Conservation (phyloP, 2,888 invertebrate species). For the Rotaria socialis region DNA sequence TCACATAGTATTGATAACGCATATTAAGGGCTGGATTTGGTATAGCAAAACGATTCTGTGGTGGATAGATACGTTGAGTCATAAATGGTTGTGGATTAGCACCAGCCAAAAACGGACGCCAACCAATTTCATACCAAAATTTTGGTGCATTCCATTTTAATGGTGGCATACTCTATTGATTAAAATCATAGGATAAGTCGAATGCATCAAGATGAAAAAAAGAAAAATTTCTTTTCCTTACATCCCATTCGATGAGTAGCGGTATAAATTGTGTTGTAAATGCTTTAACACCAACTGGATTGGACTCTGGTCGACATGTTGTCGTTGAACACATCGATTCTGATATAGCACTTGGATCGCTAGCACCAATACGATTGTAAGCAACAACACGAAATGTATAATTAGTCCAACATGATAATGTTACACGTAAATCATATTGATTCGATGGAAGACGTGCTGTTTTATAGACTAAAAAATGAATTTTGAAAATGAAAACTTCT, state of each 20-base stretch:
- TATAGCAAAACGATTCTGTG: constrained; percentile 39
- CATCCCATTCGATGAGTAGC: constrained; percentile 46
- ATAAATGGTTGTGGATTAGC: constrained; percentile 41
- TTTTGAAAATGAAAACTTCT: no score
- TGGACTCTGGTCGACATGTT: constrained; percentile 43
- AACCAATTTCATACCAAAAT: constrained; percentile 46
- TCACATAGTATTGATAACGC: constrained; percentile 45
- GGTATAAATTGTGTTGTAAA: constrained; percentile 38
- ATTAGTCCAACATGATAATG: constrained; percentile 54
- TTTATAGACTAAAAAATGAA: background rate
- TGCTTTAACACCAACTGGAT: constrained; percentile 41
- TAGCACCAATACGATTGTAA: constrained; percentile 57
- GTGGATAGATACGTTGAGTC: constrained; percentile 38
- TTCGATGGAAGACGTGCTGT: constrained; percentile 40
- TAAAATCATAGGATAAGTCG: background rate
- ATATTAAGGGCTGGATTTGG: constrained; percentile 29
- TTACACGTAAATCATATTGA: constrained; percentile 47
- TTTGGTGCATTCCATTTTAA: constrained; percentile 46
- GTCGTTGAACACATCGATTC: constrained; percentile 40
- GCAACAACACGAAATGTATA: constrained; percentile 59
- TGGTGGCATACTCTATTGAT: constrained; percentile 39
- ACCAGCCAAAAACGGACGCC: constrained; percentile 29
- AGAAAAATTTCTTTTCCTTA: background rate
- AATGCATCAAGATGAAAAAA: background rate
- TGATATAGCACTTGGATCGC: constrained; percentile 55